A percentile compares a stretch with the other conserved stretches of the same genome.
phyloP scores from a whole-genome alignment of 2,113 vertebrate genomes.

The Illadopsis cleaveri region DNA sequence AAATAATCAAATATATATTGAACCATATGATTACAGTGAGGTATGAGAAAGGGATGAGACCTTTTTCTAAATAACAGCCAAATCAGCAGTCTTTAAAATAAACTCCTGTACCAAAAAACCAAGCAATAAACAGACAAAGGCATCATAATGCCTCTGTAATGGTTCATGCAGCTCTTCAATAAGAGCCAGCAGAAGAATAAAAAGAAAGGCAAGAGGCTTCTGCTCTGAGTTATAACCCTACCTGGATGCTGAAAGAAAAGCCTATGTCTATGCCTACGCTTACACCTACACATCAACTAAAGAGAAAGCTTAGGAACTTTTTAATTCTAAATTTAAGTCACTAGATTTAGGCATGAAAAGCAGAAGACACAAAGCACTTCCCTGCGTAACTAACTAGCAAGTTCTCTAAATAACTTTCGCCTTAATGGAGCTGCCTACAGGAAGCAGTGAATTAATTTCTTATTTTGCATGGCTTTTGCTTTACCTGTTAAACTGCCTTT shows the following conservation, averaged over 20 bases:
- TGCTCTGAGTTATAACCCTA: not conserved
- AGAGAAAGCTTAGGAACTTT: not conserved
- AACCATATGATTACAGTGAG: not conserved
- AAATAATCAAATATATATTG: not conserved
- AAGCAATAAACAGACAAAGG: not conserved
- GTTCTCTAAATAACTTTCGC: not conserved
- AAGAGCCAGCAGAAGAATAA: not conserved
- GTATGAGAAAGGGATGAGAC: not conserved
- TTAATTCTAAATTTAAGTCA: not conserved
- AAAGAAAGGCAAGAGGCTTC: not conserved
- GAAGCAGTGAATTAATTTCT: not conserved
- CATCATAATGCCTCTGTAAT: not conserved
- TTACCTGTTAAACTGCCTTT: not conserved
- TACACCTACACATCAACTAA: not conserved
- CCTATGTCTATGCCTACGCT: not conserved
- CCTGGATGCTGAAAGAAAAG: not conserved
- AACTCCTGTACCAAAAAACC: not conserved
- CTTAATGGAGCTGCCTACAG: not conserved
- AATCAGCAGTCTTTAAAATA: not conserved
- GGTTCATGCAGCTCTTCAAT: not conserved
- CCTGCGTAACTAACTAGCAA: not conserved
- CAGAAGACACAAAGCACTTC: not conserved
- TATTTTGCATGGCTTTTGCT: not conserved
- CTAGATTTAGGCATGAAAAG: not conserved
- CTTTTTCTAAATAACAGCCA: not conserved